These are phyloP conservation scores for Lepidonotus clava DNA, from an alignment of 2,888 invertebrate species.

Conservation along the genomic window DNA sequence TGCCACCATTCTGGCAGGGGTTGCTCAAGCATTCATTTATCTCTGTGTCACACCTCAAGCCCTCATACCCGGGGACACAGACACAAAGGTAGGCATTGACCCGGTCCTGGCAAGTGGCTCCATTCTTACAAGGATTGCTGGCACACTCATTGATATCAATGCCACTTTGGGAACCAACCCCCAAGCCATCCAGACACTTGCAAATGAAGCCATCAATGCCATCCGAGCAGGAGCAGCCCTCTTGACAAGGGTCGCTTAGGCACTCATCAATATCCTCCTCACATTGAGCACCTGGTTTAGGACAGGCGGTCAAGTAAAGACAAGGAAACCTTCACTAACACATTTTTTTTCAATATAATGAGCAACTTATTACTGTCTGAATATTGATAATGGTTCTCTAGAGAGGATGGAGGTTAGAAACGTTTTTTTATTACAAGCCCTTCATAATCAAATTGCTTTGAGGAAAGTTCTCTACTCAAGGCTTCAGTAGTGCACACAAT, in stretches of 20 bases:
- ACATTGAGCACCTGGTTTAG: slow-evolving; percentile 81
- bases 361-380: no score
- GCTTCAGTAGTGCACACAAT: no score
- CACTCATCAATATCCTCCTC: slow-evolving; percentile 95
- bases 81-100: slow-evolving; percentile 58
- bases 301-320: no score
- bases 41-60: neutral
- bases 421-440: no score
- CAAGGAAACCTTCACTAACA: no score
- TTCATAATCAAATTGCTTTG: no score
- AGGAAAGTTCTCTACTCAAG: no score
- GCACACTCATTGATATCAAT: slow-evolving; percentile 96
- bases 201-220: slow-evolving; percentile 69
- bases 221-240: slow-evolving; percentile 88
- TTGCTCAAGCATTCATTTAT: neutral
- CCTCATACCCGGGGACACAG: slow-evolving; percentile 63
- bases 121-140: slow-evolving; percentile 96
- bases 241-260: slow-evolving; percentile 94
- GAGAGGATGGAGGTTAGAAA: no score
- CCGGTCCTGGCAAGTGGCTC: slow-evolving; percentile 81
- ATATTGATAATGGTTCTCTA: no score
- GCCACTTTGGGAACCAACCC: neutral
- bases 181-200: neutral
- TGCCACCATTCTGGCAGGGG: no score
- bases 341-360: no score